A percentile compares a stretch with the other conserved stretches of the same genome.
phyloP scores from a whole-genome alignment of 2,113 vertebrate species.

The Manacus vitellinus region DNA sequence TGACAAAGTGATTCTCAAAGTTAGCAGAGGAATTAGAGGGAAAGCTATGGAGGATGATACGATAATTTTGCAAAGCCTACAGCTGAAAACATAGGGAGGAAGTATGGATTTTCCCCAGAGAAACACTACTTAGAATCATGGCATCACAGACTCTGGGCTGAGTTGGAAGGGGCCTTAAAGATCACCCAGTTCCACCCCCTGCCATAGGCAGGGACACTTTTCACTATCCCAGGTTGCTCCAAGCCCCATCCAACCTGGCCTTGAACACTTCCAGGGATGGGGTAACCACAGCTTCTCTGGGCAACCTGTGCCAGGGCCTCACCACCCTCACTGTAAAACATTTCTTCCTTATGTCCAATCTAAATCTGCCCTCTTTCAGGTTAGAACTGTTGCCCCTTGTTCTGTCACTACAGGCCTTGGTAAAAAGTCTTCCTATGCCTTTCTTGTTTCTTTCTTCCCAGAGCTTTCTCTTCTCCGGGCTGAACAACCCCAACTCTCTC shows the following conservation, averaged over 20 bases:
- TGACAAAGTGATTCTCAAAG: neutral
- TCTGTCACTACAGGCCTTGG: neutral
- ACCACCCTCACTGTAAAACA: neutral
- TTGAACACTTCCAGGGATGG: neutral
- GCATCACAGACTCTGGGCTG: neutral
- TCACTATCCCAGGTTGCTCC: neutral
- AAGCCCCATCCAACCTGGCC: rapidly evolving
- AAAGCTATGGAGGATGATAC: neutral
- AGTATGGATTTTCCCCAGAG: neutral
- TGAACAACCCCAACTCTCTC: neutral
- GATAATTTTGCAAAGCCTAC: neutral
- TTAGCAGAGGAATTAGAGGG: neutral
- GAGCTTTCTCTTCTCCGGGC: neutral
- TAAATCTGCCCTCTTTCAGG: neutral
- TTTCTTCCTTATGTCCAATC: neutral
- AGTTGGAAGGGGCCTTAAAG: neutral
- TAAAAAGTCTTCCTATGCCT: neutral
- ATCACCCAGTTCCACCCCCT: neutral
- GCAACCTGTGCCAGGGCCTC: rapidly evolving
- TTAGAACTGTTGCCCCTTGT: neutral
- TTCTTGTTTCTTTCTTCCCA: neutral
- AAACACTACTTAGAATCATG: neutral
- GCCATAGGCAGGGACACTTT: neutral
- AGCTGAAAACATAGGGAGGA: neutral
- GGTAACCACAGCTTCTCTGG: neutral